A percentile compares a stretch with the other conserved stretches of the same genome.
These are phyloP conservation scores for Xylota sylvarum DNA, from an alignment of 2,888 invertebrate species.

Conservation along the genomic window DNA sequence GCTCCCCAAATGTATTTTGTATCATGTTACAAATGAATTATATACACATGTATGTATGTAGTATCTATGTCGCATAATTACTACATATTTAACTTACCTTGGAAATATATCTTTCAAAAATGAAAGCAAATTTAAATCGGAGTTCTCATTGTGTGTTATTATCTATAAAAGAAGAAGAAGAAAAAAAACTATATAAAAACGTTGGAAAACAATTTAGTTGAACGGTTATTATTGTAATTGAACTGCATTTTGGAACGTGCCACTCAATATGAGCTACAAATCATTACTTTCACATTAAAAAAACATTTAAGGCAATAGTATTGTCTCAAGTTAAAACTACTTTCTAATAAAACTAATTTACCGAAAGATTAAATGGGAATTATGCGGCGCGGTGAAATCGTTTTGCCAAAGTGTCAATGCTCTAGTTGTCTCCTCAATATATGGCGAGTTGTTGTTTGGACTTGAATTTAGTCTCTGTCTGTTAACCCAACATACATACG, in stretches of 20 bases:
- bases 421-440: constrained; percentile 5
- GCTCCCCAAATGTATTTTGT: too few relatives aligned
- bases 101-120: constrained; percentile 15
- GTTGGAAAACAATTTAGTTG: constrained; percentile 8
- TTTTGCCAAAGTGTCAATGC: constrained; percentile 35
- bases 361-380: constrained; percentile 15
- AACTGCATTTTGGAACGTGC: constrained; percentile 27
- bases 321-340: constrained; percentile 32
- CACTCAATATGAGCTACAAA: constrained; percentile 11
- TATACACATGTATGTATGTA: too few relatives aligned
- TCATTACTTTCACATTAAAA: constrained; percentile 44
- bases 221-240: constrained; percentile 24
- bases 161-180: constrained; percentile 24
- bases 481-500: not conserved
- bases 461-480: not conserved
- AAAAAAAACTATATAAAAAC: not conserved
- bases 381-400: constrained; percentile 37
- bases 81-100: constrained; percentile 21
- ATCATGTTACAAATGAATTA: too few relatives aligned
- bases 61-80: not conserved
- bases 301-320: constrained; percentile 30
- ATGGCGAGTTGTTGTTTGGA: not conserved
- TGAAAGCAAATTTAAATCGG: constrained; percentile 31
- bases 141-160: constrained; percentile 25
- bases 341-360: constrained; percentile 31